Evolutionary conservation across 2,797 vertebrate genomes (phyloP).

Genomic region (Clamator glandarius): DNA sequence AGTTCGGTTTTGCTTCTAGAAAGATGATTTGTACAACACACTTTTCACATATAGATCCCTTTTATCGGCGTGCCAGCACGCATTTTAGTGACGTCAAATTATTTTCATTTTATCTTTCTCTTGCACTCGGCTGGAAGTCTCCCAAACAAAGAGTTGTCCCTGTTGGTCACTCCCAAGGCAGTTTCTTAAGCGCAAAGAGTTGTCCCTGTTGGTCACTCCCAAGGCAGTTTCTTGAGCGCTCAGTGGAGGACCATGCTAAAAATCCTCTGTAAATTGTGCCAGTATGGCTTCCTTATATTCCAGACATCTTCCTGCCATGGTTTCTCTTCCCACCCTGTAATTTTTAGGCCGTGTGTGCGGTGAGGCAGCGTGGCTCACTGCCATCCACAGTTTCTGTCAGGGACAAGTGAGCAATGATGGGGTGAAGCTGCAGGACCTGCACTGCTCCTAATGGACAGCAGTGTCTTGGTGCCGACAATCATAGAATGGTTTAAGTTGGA

Average conservation of each 20-base stretch:
- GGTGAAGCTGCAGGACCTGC: no score
- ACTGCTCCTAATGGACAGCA: no score
- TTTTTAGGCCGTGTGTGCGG: not conserved
- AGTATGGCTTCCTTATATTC: not conserved
- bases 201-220: not conserved
- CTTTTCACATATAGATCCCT: not conserved
- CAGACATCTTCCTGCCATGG: not conserved
- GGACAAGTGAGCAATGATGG: no score
- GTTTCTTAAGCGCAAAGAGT: not conserved
- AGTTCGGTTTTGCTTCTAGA: not conserved
- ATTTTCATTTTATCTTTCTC: not conserved
- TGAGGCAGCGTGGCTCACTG: not conserved
- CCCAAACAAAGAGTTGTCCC: not conserved
- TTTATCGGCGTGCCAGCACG: not conserved
- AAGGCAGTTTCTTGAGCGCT: not conserved
- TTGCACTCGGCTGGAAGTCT: not conserved
- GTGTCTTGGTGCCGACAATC: no score
- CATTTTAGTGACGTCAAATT: not conserved
- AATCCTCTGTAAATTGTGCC: not conserved
- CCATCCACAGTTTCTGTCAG: not conserved
- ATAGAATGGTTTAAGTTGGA: no score
- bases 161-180: not conserved
- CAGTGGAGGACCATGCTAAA: not conserved
- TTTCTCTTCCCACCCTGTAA: not conserved
- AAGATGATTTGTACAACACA: not conserved